phyloP scores from a whole-genome alignment of 2,888 invertebrate genomes.

The Macrosiphum euphorbiae region DNA sequence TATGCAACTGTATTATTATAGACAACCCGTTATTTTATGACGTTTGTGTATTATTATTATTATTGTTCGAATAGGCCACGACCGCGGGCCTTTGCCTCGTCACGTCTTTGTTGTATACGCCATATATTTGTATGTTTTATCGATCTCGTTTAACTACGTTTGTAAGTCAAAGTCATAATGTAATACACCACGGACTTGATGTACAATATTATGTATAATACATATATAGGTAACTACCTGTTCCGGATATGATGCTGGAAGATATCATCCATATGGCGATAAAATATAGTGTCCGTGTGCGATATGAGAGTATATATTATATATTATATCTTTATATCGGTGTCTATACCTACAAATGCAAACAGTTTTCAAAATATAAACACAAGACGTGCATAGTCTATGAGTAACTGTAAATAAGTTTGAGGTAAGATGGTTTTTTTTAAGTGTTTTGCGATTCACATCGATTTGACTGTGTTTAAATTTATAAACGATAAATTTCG shows the following conservation, averaged over 20 bases:
- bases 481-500: background rate
- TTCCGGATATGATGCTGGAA: background rate
- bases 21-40: background rate
- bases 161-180: background rate
- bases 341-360: background rate
- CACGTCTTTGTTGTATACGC: background rate
- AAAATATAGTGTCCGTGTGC: background rate
- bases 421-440: background rate
- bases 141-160: background rate
- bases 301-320: background rate
- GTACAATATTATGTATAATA: background rate
- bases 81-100: background rate
- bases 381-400: background rate
- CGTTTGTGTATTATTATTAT: background rate
- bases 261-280: background rate
- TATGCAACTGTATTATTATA: background rate
- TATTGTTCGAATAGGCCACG: background rate
- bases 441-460: background rate
- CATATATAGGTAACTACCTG: background rate
- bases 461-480: background rate
- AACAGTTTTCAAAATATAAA: background rate
- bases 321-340: no score
- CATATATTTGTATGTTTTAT: background rate
- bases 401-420: background rate
- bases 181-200: background rate